phyloP scores from a whole-genome alignment of 1,140 invertebrate species.

The Papilio glaucus region DNA sequence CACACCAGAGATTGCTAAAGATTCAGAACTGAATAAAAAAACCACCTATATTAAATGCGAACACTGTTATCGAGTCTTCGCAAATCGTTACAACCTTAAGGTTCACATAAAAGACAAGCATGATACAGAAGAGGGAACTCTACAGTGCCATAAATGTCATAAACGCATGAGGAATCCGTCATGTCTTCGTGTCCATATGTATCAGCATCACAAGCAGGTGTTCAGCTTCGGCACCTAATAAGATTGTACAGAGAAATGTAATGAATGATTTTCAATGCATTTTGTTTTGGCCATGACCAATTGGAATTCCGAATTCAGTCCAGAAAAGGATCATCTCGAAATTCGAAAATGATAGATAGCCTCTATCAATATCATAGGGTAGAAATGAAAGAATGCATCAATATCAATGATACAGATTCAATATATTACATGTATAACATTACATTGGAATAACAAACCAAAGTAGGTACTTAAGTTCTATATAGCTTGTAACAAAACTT shows the following conservation, averaged over 20 bases:
- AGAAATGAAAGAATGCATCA: too few relatives aligned
- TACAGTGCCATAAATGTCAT: slow-evolving; percentile 84
- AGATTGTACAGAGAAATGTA: not conserved
- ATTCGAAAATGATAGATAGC: too few relatives aligned
- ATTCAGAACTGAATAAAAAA: slow-evolving; percentile 76
- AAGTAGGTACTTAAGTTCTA: too few relatives aligned
- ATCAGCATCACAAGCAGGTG: slow-evolving; percentile 84
- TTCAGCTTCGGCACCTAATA: not conserved
- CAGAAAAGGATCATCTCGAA: too few relatives aligned
- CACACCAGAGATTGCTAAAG: slow-evolving; percentile 69
- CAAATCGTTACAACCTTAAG: slow-evolving; percentile 85
- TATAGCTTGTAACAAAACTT: too few relatives aligned
- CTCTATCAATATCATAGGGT: too few relatives aligned
- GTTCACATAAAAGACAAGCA: slow-evolving; percentile 85
- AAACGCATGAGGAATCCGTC: slow-evolving; percentile 85
- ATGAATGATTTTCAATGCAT: not conserved
- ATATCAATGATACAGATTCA: too few relatives aligned
- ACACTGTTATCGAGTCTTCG: slow-evolving; percentile 84
- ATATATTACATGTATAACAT: too few relatives aligned
- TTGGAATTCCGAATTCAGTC: too few relatives aligned
- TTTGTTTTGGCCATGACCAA: not conserved
- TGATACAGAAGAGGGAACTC: slow-evolving; percentile 79
- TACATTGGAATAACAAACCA: too few relatives aligned
- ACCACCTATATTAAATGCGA: slow-evolving; percentile 84
- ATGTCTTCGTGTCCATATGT: slow-evolving; percentile 85